Evolutionary conservation across 2,888 invertebrate species (phyloP), one percentile per base, ranked within the genome.

Genomic region (Eupeodes latifasciatus): DNA sequence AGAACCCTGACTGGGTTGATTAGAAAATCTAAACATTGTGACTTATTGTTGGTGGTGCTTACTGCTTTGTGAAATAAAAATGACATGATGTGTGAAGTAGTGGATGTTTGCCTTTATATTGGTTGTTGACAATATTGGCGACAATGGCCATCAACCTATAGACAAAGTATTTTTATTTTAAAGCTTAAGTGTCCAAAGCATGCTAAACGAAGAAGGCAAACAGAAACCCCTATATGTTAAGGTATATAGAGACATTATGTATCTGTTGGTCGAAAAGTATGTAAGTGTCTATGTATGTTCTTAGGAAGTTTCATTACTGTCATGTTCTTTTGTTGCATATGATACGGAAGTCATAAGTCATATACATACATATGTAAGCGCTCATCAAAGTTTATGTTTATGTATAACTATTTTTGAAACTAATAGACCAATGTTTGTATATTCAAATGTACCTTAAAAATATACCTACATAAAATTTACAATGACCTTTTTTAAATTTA

Each of bases 1-100:
- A 82, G 82, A 78, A 81, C 84, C 78, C 77, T 81, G 78, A 81
- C 74, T 78, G 78, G 81, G 88, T 78, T 88, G 88, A 85, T 85
- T 88, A 59, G 77, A 71, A 89, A 89, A 89, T 89, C 89, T 87
- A 85, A 85, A 89, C 85, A 88, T 81, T 88, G 84, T 78, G 74
- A 88, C 74, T 77, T 66, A 66, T 66, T 47, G 62, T 62, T 12
- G 59, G 64, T 75, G 86, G 59, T 80, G 72, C 55, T 61, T 75
- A 82, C 51, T 80, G 72, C 55, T 61, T 85, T 75, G 71, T 64
- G 12, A 71, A 51, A 53, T 64, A 40, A 40, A 85, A 77, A 71
- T 88, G 75, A 75, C 64, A 81, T 66, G 75, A 61, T 40, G 51
- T 51, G 57, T 34, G 57, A 69, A 61, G 11, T 47, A 76, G 71